Evolutionary conservation across 2,113 vertebrate genomes (phyloP), one percentile per base, ranked within the genome.

Genomic region (Oryctolagus cuniculus): DNA sequence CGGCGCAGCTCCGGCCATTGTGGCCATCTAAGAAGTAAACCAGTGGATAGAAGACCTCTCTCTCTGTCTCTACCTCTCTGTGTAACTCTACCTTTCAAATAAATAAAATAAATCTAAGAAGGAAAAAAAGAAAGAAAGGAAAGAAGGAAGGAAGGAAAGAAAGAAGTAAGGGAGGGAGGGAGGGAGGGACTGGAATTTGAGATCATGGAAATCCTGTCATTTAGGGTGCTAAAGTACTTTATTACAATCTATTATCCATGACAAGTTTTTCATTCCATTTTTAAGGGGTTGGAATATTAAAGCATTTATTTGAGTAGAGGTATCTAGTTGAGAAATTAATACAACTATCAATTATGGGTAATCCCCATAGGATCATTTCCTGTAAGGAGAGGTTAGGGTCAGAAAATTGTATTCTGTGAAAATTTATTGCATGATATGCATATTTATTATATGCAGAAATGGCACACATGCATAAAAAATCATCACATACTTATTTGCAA

Each of bases 221-320:
- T 95, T 78, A 83, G 93, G n/a, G 75, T 83, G 13, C 27, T 64
- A 85, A 92, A 81, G 44, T 21, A 79, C 70, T 93, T 72, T 78
- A 51, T 13, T 84, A 73, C 29, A 96, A 64, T 36, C 92, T 95
- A 61, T 94, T 93, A 95, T 53, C 69, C 66, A 88, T 83, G 69
- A 72, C 74, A 77, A 29, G 1, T 90, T 95, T 96, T 89, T 93
- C 72, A 97, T 96, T 96, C 85, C 58, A 78, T 93, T 97, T 96
- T 95, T 92, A 85, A 96, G 25, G 36, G 49, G 17, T 36, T 77
- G 75, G 92, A 95, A 91, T 90, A 95, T 94, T 93, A 95, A 93
- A 96, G 27, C 85, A 81, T 86, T 83, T 79, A 87, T 91, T 94
- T 96, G 72, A 58, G 82, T 95, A 51, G 44, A 93, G 61, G 69